Evolutionary conservation across 2,797 vertebrate species (phyloP).

Genomic region (Cephalopachus bancanus): DNA sequence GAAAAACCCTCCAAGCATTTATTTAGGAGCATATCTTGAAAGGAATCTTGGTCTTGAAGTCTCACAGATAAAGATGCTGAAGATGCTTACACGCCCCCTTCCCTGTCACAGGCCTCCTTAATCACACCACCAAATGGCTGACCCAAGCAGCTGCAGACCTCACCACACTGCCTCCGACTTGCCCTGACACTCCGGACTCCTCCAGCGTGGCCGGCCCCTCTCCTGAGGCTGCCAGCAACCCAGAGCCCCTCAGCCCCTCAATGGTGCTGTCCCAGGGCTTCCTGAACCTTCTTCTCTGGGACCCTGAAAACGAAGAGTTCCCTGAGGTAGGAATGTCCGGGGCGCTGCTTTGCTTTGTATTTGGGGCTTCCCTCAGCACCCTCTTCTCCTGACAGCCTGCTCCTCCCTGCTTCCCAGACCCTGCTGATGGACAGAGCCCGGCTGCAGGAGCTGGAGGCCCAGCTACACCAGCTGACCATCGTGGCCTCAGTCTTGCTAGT

Average conservation of each 20-base stretch:
- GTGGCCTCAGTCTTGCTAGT: slow-evolving; percentile 90
- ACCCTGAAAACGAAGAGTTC: slow-evolving; percentile 88
- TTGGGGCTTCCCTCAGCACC: accelerated
- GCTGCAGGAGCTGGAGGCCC: slow-evolving; percentile 87
- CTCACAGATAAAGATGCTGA: not conserved
- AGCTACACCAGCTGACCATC: slow-evolving; percentile 85
- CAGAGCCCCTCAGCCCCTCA: slow-evolving; percentile 73
- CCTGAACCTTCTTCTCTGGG: slow-evolving; percentile 89
- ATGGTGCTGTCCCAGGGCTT: slow-evolving; percentile 89
- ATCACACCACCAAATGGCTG: slow-evolving; percentile 88
- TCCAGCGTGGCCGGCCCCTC: not conserved
- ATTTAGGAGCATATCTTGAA: not conserved
- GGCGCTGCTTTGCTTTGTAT: accelerated
- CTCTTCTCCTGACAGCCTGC: not conserved
- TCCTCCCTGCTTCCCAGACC: slow-evolving; percentile 82
- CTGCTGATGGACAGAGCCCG: slow-evolving; percentile 87
- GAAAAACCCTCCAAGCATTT: not conserved
- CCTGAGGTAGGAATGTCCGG: slow-evolving; percentile 88
- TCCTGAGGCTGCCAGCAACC: not conserved
- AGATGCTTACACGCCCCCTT: not conserved
- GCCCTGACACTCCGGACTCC: not conserved
- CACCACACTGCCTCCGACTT: accelerated
- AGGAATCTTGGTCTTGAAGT: not conserved
- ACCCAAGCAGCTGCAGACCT: slow-evolving; percentile 84
- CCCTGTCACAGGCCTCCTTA: slow-evolving; percentile 85